phyloP scores from a whole-genome alignment of 2,797 vertebrate genomes.

The Protonibea diacanthus region DNA sequence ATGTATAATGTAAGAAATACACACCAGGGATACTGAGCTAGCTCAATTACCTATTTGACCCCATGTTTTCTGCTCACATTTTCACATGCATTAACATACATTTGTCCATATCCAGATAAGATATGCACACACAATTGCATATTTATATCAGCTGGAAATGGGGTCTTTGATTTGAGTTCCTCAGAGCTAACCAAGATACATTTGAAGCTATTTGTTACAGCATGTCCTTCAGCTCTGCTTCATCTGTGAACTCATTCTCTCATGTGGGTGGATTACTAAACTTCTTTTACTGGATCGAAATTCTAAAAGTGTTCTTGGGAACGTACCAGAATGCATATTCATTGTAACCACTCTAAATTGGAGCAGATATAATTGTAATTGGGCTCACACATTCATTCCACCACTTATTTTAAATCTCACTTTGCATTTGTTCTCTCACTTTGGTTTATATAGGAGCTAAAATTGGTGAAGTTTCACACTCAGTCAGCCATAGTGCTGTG shows the following conservation, averaged over 20 bases:
- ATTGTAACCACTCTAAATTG: background rate
- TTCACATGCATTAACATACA: background rate
- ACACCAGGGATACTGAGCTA: too few relatives aligned
- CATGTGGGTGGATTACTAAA: background rate
- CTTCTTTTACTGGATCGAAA: background rate
- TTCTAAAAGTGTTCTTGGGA: background rate
- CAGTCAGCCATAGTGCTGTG: background rate
- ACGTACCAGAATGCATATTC: background rate
- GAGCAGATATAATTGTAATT: background rate
- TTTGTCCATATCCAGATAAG: background rate
- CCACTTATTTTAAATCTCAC: slow-evolving; percentile 1
- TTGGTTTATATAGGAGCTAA: background rate
- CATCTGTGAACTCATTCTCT: background rate
- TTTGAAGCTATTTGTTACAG: background rate
- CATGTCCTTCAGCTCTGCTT: background rate
- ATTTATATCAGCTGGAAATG: background rate
- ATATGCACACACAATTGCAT: background rate
- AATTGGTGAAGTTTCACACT: background rate
- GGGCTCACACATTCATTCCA: slow-evolving; percentile 7
- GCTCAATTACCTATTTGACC: background rate
- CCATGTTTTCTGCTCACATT: background rate
- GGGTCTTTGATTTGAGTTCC: background rate
- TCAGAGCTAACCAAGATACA: background rate
- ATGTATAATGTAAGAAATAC: too few relatives aligned
- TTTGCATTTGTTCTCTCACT: slow-evolving; percentile 8